Base-by-base conservation (phyloP, 2,888 invertebrate genomes). In the Polyommatus icarus region DNA sequence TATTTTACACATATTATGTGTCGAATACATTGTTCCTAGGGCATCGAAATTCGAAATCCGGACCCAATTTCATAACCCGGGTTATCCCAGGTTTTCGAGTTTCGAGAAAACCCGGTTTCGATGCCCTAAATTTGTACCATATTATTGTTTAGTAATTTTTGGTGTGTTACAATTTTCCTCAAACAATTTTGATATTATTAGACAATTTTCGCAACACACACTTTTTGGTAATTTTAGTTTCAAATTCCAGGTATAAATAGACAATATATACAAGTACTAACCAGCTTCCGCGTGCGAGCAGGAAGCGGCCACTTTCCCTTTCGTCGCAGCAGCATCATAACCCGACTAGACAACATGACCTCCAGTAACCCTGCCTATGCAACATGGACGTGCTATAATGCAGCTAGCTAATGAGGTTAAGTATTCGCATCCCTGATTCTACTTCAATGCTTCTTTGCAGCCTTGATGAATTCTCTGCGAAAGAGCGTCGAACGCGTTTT, bases 251-350 rank as follows among this genome's bases (percentile, higher is more conserved):
- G 54, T 50, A 46, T 61, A 61, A 20, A 76, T 67, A 76, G 40
- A 67, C 67, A 71, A 76, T 57, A 77, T 57, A 77, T 15, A 29
- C 87, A 84, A 86, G 84, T 81, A 83, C 87, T 84, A 87, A 87
- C 88, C 87, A 89, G 85, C 90, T 93, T 94, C 93, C 93, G 93
- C 89, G 90, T 90, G 89, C 88, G 85, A 93, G 90, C 93, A 93
- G 93, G 93, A 93, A 94, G 89, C 89, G 84, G 85, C 85, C 91
- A 93, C 93, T 94, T 94, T 94, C 93, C 92, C 93, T 93, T 93
- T 94, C 92, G 91, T 92, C 91, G 91, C 93, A 92, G 92, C 92
- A 92, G 92, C 90, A 90, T 88, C 88, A 89, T 89, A 88, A 91
- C 83, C 87, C 89, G 80, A 83, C 89, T 84, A 83, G 86, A 84